Evolutionary conservation across 2,888 invertebrate species (phyloP).

Genomic region (Fissipunctia ypsillon): DNA sequence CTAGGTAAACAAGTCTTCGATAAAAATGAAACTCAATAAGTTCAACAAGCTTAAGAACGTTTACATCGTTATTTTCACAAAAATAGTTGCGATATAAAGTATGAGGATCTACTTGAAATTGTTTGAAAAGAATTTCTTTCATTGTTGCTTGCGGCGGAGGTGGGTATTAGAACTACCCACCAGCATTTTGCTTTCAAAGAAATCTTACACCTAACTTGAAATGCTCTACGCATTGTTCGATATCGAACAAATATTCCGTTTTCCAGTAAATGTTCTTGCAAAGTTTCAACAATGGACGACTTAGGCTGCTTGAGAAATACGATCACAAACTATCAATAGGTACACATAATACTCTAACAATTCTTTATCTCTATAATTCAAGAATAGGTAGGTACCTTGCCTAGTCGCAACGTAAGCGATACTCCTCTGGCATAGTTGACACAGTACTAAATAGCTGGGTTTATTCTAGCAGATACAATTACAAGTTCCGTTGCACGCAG

Average conservation of each 20-base stretch:
- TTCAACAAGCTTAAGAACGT: conserved; percentile 48
- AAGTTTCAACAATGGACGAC: neutral
- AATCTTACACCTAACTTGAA: conserved; percentile 3
- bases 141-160: conserved; percentile 15
- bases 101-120: conserved; percentile 19
- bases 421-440: conserved; percentile 63
- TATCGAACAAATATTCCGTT: conserved; percentile 7
- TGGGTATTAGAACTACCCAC: conserved; percentile 13
- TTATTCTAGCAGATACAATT: conserved; percentile 75
- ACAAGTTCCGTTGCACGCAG: conserved; percentile 70
- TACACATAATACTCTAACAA: neutral
- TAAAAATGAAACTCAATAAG: conserved; percentile 42
- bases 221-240: conserved; percentile 7
- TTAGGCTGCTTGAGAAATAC: neutral
- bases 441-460: conserved; percentile 66
- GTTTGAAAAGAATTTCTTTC: conserved; percentile 10
- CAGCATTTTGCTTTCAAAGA: conserved; percentile 1
- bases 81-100: conserved; percentile 43
- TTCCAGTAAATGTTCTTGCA: neutral
- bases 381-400: neutral
- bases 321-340: neutral
- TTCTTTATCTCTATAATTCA: neutral
- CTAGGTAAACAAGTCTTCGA: conserved; percentile 40
- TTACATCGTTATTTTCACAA: conserved; percentile 41
- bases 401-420: conserved; percentile 33